A percentile compares a stretch with the other conserved stretches of the same genome.
Evolutionary conservation across 2,888 invertebrate species (phyloP).

Genomic region (Oscheius myriophilus): DNA sequence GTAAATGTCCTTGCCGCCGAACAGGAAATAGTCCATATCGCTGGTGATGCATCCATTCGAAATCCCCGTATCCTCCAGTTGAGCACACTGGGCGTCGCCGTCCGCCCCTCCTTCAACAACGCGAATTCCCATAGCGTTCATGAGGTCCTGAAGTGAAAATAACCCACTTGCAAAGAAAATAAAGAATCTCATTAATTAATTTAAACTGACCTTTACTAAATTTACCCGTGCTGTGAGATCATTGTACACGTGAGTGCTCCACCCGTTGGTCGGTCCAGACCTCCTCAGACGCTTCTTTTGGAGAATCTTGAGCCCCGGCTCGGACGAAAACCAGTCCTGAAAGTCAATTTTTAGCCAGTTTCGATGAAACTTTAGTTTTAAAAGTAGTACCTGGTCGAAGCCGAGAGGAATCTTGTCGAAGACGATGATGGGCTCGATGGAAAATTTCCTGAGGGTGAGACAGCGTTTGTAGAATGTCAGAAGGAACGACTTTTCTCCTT

Average conservation of each 20-base stretch:
- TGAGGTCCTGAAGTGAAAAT: conserved; percentile 73
- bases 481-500: conserved; percentile 33
- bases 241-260: conserved; percentile 16
- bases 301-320: conserved; percentile 19
- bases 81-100: conserved; percentile 98
- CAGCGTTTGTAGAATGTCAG: conserved; percentile 45
- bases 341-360: no score
- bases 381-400: conserved; percentile 2
- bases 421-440: conserved; percentile 42
- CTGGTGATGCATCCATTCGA: conserved; percentile 91
- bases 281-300: conserved; percentile 15
- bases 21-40: conserved; percentile 97
- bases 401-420: conserved; percentile 37
- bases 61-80: conserved; percentile 81
- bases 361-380: no score
- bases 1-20: conserved; percentile 91
- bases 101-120: conserved; percentile 93
- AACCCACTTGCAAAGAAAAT: not conserved
- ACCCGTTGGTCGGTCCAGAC: conserved; percentile 18
- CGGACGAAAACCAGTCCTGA: conserved; percentile 2
- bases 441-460: conserved; percentile 32
- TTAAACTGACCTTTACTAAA: conserved; percentile 7
- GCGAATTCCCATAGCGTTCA: conserved; percentile 90
- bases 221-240: conserved; percentile 22
- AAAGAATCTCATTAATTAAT: not conserved